phyloP scores from a whole-genome alignment of 2,113 vertebrate genomes.

The Anolis sagrei region DNA sequence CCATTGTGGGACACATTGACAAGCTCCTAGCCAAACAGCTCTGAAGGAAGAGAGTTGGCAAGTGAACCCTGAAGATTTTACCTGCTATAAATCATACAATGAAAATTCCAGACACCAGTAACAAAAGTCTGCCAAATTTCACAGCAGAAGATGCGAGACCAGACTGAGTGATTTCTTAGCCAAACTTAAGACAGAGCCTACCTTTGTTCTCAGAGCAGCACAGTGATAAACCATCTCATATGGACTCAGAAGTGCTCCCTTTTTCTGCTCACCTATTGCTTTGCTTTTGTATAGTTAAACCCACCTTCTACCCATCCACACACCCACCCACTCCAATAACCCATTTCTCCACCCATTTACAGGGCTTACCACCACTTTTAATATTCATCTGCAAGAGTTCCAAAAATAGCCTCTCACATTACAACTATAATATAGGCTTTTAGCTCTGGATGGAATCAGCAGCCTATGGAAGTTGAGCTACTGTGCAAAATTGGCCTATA shows the following conservation, averaged over 20 bases:
- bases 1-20: constrained; percentile 38
- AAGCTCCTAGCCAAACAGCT: constrained; percentile 50
- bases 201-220: not conserved
- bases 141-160: constrained; percentile 17
- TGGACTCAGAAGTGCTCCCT: no score
- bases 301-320: no score
- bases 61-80: constrained; percentile 38
- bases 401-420: constrained; percentile 55
- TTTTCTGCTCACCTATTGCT: not conserved
- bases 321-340: not conserved
- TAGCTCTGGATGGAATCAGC: constrained; percentile 41
- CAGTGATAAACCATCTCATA: not conserved
- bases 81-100: constrained; percentile 47
- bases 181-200: constrained; percentile 31
- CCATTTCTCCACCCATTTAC: not conserved
- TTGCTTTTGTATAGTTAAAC: not conserved
- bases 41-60: not conserved
- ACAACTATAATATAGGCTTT: constrained; percentile 29
- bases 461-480: constrained; percentile 35
- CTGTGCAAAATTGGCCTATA: constrained; percentile 36
- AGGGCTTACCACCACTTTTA: not conserved
- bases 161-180: constrained; percentile 16
- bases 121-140: constrained; percentile 43
- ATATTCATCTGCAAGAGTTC: constrained; percentile 34
- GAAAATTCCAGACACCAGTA: constrained; percentile 50